phyloP scores from a whole-genome alignment of 2,113 vertebrate genomes.

The Entosphenus tridentatus region DNA sequence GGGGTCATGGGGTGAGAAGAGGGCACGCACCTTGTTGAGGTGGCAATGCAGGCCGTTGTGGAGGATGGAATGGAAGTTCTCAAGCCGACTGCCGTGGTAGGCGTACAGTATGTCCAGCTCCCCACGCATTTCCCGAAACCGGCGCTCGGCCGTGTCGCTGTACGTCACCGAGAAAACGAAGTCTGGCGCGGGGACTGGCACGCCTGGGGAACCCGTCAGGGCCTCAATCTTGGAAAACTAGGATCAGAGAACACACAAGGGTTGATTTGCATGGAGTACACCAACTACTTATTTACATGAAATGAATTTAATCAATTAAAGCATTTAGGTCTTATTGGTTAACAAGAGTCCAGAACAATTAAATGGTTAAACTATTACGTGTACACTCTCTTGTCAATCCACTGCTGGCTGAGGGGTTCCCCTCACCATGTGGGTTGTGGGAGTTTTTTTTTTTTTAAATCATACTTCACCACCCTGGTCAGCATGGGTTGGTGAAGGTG shows the following conservation, averaged over 20 bases:
- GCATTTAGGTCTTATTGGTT: background rate
- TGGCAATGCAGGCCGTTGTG: constrained; percentile 90
- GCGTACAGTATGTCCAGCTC: constrained; percentile 63
- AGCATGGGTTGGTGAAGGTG: too few species aligned
- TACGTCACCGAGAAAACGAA: constrained; percentile 81
- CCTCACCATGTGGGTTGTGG: too few species aligned
- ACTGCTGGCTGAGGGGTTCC: too few species aligned
- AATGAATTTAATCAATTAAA: background rate
- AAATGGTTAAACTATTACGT: too few species aligned
- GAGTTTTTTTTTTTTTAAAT: too few species aligned
- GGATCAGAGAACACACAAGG: constrained; percentile 10
- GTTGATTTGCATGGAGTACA: constrained; percentile 6
- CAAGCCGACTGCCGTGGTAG: constrained; percentile 79
- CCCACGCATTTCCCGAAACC: constrained; percentile 52
- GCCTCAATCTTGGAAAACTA: constrained; percentile 59
- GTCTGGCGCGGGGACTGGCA: constrained; percentile 40
- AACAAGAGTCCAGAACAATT: too few species aligned
- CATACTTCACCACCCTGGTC: too few species aligned
- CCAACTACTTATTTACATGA: constrained; percentile 7
- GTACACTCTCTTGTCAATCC: too few species aligned
- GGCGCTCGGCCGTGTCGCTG: constrained; percentile 43
- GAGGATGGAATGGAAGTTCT: constrained; percentile 94
- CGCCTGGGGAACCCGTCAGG: constrained; percentile 33
- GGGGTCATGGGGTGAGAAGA: too few species aligned
- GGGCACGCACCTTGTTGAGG: constrained; percentile 50